Base-by-base conservation (phyloP, 2,888 invertebrate species). In the Tetanocera ferruginea region DNA sequence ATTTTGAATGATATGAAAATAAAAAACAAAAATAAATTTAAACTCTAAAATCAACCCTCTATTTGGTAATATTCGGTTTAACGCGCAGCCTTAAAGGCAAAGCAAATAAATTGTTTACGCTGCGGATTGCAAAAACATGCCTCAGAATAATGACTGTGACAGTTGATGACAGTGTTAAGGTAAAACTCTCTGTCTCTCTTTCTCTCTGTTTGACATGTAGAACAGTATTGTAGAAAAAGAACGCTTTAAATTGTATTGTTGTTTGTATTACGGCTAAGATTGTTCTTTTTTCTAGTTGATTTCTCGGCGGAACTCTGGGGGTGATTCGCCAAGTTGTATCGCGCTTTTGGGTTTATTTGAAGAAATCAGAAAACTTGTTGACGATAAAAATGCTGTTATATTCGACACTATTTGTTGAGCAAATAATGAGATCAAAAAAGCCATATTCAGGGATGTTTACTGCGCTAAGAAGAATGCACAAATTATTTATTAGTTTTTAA, bases 81-180 rank as follows among this genome's bases (percentile, higher is more conserved):
- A 37, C 34, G 52, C 55, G 19, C 34, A 34, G 28, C 49, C 23
- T 72, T 72, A 72, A 72, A 72, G 23, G 25, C 23, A 69, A 14
- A 14, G 37, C 57, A 37, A 55, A 37, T 43, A 49, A 70, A n/a
- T 28, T 77, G 64, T 77, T 77, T 77, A 57, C 73, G 19, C 31
- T 77, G 73, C 25, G 67, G 72, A 77, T 76, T 76, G 76, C 31
- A 23, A 71, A 34, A 62, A 76, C 71, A 76, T 72, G 73, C 73
- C 57, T 72, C 77, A 67, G 31, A 64, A 57, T 52, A 31, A 57
- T 77, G 67, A 73, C 77, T 67, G 72, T 77, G 72, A 73, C 77
- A 77, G 66, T 43, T 77, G 43, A 43, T 14, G 14, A 43, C 43
- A 43, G 14, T 43, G 43, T 11, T 11, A 43, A 43, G 43, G 43